Evolutionary conservation across 2,888 invertebrate genomes (phyloP), one percentile per base, ranked within the genome.

Genomic region (Stenodera caucasica): DNA sequence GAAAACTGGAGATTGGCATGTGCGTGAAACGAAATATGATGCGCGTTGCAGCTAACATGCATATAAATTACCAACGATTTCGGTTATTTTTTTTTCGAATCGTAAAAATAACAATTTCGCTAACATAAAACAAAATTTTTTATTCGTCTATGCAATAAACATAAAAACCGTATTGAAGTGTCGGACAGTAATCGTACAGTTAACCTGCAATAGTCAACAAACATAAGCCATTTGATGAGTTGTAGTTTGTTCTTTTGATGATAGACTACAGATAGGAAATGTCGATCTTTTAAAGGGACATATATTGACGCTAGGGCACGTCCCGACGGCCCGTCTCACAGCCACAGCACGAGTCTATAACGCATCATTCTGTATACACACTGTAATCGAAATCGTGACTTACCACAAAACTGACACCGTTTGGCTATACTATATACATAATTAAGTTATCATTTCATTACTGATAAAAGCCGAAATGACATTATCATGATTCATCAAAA

Each of bases 301-400:
- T 61, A 69, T 68, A 70, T 70, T 69, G 67, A 66, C 69, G 68
- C 70, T 65, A 65, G 63, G 64, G 70, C 72, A 69, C 72, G 74
- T 73, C 72, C 69, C 71, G 64, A 67, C 67, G 69, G 69, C 71
- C 70, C 70, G 71, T 72, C 70, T 71, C 64, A 58, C 35, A 58
- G 62, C 58, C 60, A 58, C 66, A 63, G 61, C 61, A 61, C 61
- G 65, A 60, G 64, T 67, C 61, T 69, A 60, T 66, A 63, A 59
- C 75, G 72, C 75, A 69, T 71, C 69, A 74, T 73, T 75, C 75
- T 77, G 75, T 77, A 77, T 75, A 77, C 75, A 75, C 70, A 68
- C 73, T 68, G 73, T 77, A 77, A 77, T 77, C 74, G 76, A 76
- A 77, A 75, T 77, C 77, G 76, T 77, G 77, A 77, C 77, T 76